Percentiles rank a stretch among this genome's conserved stretches.
These are phyloP conservation scores for Enteromius paludinosus DNA, from an alignment of 2,797 vertebrate genomes.

Conservation along the genomic window DNA sequence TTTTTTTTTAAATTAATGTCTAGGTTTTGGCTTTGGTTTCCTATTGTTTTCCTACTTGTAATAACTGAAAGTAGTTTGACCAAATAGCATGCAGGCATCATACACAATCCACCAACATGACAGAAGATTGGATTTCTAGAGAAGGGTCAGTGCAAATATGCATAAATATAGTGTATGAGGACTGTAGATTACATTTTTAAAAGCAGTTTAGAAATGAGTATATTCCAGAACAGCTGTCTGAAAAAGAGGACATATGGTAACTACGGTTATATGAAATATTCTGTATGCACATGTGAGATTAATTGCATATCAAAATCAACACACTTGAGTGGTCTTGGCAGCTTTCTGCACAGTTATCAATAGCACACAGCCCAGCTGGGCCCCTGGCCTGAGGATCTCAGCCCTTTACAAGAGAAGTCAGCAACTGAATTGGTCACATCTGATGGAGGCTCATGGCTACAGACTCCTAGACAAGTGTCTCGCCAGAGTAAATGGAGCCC, in stretches of 20 bases:
- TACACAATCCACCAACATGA: neutral
- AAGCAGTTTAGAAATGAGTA: neutral
- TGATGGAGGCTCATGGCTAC: conserved; percentile 3
- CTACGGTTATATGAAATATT: neutral
- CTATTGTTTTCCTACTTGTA: neutral
- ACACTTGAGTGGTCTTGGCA: neutral
- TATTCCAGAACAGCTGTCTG: neutral
- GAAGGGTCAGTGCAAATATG: neutral
- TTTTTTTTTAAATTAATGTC: neutral
- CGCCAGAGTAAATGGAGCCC: neutral
- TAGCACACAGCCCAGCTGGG: conserved; percentile 38
- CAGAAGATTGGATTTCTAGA: neutral
- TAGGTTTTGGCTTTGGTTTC: neutral
- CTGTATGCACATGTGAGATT: neutral
- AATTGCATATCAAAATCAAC: neutral
- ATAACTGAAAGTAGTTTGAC: neutral
- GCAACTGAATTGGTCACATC: conserved; percentile 13
- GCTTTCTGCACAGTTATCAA: conserved; percentile 14
- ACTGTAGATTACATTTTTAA: neutral
- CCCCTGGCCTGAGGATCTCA: conserved; percentile 7
- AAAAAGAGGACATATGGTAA: neutral
- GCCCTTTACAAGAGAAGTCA: conserved; percentile 7
- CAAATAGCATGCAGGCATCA: neutral
- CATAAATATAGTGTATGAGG: neutral
- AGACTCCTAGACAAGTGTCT: neutral